Conservation (phyloP, 2,888 invertebrate genomes). For the Drosophila phalerata region DNA sequence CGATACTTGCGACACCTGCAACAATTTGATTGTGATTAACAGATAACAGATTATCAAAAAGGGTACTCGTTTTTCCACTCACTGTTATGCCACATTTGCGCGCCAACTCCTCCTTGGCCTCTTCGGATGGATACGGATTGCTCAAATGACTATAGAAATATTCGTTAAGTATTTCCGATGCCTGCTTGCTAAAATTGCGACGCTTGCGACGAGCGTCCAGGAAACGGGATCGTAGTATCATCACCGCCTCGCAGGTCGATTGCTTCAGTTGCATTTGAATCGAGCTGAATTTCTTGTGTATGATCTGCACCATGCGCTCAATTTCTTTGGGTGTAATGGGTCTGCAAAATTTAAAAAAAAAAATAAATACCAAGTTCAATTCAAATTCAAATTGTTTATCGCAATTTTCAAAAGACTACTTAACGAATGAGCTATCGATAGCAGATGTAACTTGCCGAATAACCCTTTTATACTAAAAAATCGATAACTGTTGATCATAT, state of each 20-base stretch:
- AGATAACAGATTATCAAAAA: no score
- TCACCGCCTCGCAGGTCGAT: slow-evolving; percentile 99
- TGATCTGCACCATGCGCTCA: slow-evolving; percentile 99
- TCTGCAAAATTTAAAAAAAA: slow-evolving; percentile 83
- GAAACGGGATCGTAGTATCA: slow-evolving; percentile 94
- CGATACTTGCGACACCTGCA: slow-evolving; percentile 91
- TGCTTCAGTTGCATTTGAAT: slow-evolving; percentile 99
- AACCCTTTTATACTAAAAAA: background rate
- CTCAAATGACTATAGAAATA: slow-evolving; percentile 99
- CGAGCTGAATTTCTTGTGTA: slow-evolving; percentile 98
- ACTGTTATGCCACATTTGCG: slow-evolving; percentile 99
- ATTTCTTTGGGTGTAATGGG: slow-evolving; percentile 99
- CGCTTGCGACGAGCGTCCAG: slow-evolving; percentile 94
- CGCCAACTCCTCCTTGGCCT: slow-evolving; percentile 99
- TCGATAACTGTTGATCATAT: slow-evolving; percentile 1
- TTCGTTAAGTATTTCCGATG: slow-evolving; percentile 99
- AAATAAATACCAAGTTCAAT: background rate
- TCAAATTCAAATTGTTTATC: background rate
- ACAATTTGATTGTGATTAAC: no score
- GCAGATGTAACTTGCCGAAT: background rate
- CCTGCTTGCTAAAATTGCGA: slow-evolving; percentile 99
- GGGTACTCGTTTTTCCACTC: slow-evolving; percentile 72
- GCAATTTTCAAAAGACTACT: background rate
- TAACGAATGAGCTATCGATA: slow-evolving; percentile 1
- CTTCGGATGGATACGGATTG: slow-evolving; percentile 99